phyloP scores from a whole-genome alignment of 2,113 vertebrate genomes.

The Cavia aperea region DNA sequence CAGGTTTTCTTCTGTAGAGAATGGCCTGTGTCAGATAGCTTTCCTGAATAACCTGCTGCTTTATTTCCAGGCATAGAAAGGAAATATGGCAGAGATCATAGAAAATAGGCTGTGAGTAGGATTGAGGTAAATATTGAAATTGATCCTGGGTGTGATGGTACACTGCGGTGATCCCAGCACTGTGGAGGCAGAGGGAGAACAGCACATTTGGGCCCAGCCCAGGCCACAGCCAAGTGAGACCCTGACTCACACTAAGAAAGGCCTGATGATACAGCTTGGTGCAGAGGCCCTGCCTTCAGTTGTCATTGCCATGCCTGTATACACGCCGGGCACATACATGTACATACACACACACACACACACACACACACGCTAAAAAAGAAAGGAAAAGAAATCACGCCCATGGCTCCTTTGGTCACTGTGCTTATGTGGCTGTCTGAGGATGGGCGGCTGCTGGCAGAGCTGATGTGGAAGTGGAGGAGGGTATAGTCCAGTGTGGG shows the following conservation, averaged over 20 bases:
- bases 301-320: neutral
- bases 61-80: neutral
- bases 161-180: neutral
- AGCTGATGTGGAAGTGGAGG: neutral
- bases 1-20: neutral
- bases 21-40: neutral
- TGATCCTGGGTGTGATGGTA: neutral
- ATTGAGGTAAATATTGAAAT: neutral
- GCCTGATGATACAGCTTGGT: neutral
- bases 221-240: neutral
- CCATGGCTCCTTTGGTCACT: rapidly evolving
- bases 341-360: neutral
- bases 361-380: neutral
- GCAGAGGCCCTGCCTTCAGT: neutral
- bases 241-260: neutral
- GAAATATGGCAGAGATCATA: neutral
- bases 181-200: neutral
- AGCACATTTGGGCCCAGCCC: neutral
- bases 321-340: too few species aligned
- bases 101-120: neutral
- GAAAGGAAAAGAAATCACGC: neutral
- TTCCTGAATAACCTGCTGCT: neutral
- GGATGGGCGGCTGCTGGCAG: neutral
- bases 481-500: rapidly evolving
- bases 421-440: neutral